Conservation (phyloP, 2,113 vertebrate genomes). For the Triplophysa dalaica region DNA sequence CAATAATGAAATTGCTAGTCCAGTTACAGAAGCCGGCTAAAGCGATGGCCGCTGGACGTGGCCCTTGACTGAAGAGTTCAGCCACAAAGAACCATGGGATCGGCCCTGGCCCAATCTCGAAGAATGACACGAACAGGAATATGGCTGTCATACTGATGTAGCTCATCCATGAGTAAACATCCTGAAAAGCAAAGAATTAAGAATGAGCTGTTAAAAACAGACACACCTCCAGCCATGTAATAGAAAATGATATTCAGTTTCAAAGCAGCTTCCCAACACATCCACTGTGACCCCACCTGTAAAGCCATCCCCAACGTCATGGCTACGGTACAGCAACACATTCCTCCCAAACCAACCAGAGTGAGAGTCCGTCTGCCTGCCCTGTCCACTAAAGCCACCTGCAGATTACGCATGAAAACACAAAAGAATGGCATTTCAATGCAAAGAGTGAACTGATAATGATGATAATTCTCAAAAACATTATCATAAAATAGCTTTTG, state of each 20-base stretch:
- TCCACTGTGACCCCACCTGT: conserved; percentile 74
- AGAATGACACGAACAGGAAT: conserved; percentile 94
- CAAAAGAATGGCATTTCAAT: background rate
- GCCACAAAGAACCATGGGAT: conserved; percentile 98
- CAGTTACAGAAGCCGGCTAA: conserved; percentile 91
- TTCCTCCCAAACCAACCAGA: conserved; percentile 83
- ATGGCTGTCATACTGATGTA: conserved; percentile 88
- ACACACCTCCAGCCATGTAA: background rate
- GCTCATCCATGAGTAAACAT: conserved; percentile 85
- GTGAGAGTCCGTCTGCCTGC: conserved; percentile 85
- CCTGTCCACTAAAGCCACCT: conserved; percentile 89
- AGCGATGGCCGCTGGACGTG: conserved; percentile 87
- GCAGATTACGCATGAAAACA: conserved; percentile 38
- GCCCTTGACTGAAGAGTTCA: conserved; percentile 96
- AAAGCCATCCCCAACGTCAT: conserved; percentile 88
- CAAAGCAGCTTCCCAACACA: background rate
- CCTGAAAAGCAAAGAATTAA: conserved; percentile 60
- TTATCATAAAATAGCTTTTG: background rate
- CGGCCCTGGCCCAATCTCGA: conserved; percentile 93
- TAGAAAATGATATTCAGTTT: too few relatives aligned
- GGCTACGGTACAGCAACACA: conserved; percentile 83
- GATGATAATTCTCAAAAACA: background rate
- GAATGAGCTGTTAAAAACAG: background rate
- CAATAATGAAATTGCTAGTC: conserved; percentile 93
- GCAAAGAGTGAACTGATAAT: background rate